Evolutionary conservation across 2,113 vertebrate species (phyloP).

Genomic region (Corydoras maculifer): DNA sequence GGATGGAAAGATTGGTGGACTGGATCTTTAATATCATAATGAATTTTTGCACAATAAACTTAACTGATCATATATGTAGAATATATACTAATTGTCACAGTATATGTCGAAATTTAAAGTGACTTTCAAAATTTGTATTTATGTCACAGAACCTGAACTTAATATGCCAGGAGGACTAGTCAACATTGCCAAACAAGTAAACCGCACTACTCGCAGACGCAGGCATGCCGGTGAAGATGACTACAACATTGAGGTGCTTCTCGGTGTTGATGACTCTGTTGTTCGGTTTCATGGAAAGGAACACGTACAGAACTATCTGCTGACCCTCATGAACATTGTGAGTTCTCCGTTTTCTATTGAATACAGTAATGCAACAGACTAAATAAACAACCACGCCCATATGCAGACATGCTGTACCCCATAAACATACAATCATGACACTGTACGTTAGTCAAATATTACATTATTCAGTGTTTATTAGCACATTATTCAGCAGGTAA

Average conservation of each 20-base stretch:
- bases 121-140: too few relatives aligned
- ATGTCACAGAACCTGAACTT: slow-evolving; percentile 61
- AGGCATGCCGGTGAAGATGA: slow-evolving; percentile 74
- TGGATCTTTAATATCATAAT: not conserved
- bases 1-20: not conserved
- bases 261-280: slow-evolving; percentile 93
- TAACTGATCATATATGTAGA: too few relatives aligned
- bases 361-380: too few relatives aligned
- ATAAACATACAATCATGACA: too few relatives aligned
- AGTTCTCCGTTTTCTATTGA: slow-evolving; percentile 53
- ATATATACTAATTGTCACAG: too few relatives aligned
- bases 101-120: too few relatives aligned
- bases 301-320: slow-evolving; percentile 97
- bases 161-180: slow-evolving; percentile 58
- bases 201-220: slow-evolving; percentile 65
- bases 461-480: too few relatives aligned
- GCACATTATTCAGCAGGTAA: too few relatives aligned
- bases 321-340: slow-evolving; percentile 98
- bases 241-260: slow-evolving; percentile 94
- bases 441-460: too few relatives aligned
- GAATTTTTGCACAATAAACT: too few relatives aligned
- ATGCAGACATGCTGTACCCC: too few relatives aligned
- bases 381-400: too few relatives aligned
- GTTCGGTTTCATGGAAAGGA: slow-evolving; percentile 97
- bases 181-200: slow-evolving; percentile 66